Conservation (phyloP, 1,140 invertebrate species). For the Parasteatoda tepidariorum region DNA sequence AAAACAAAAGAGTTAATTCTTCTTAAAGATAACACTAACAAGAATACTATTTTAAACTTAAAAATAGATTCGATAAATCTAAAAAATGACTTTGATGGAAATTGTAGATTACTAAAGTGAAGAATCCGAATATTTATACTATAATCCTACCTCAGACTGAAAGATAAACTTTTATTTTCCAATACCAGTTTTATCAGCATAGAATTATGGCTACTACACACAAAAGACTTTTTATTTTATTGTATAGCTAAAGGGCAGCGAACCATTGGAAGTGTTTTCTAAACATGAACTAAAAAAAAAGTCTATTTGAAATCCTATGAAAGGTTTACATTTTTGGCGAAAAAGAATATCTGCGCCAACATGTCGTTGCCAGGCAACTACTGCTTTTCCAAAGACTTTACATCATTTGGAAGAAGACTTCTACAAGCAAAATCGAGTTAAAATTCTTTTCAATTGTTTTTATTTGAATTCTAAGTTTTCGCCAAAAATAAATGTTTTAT, state of each 20-base stretch:
- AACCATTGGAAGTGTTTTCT: neutral
- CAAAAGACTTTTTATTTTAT: neutral
- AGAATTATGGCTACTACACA: neutral
- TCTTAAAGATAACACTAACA: no score
- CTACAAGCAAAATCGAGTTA: neutral
- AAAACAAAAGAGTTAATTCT: no score
- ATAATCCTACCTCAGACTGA: no score
- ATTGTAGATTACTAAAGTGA: no score
- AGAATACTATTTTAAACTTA: no score
- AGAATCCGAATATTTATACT: no score
- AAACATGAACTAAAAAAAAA: slow-evolving; percentile 24
- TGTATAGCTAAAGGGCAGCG: neutral
- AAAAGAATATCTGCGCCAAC: neutral
- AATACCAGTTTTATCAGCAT: no score
- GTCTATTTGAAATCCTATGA: slow-evolving; percentile 26
- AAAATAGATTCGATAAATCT: no score
- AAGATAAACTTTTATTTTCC: no score
- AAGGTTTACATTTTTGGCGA: slow-evolving; percentile 9
- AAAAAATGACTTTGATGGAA: no score
- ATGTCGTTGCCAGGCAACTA: slow-evolving; percentile 35
- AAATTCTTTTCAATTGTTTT: slow-evolving; percentile 2
- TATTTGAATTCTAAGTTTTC: slow-evolving; percentile 8
- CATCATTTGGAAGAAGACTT: slow-evolving; percentile 8
- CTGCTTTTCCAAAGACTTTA: neutral
- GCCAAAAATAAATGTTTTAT: neutral